Base-by-base conservation (phyloP, 2,113 vertebrate species). In the Cettia cetti region DNA sequence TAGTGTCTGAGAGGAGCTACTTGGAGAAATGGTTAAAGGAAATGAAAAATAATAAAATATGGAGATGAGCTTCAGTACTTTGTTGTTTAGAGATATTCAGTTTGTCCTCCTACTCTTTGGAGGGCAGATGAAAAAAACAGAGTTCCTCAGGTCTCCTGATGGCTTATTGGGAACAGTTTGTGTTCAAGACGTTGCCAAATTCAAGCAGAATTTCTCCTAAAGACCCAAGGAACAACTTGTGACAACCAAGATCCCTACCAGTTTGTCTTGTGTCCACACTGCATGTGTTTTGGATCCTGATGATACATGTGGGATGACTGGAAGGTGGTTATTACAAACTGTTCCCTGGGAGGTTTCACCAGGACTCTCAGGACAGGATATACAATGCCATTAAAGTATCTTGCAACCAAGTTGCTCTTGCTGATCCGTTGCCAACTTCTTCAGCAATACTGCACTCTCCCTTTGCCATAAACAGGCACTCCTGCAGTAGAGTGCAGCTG, bases 391-490 rank as follows among this genome's bases (percentile, higher is more conserved):
- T 84, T 77, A 90, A 92, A 79, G 71, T 84, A 77, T 94, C 68
- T 92, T 37, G 8, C 86, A 91, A 74, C 82, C 54, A 64, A 82
- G 79, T 84, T 85, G 39, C 83, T 95, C 82, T 6, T 8, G 59
- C 86, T 96, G 94, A 91, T 80, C 65, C 65, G 33, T 39, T 56
- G 86, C 90, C 92, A 89, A 3, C 18, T 44, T 8, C 54, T 94
- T 94, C 82, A 95, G 94, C 86, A 94, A 90, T 56, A 64, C 64
- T 11, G 26, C n/a, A 26, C 64, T 92, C 82, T 54, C 69, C 5
- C 0, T 92, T 82, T 86, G 93, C 90, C 88, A 77, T 95, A 91
- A 92, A 95, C 94, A 94, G 80, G 40, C 21, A 0, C 69, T 95
- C 86, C 92, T 89, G 88, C 81, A 68, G 90, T 0, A 0, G 45